Evolutionary conservation across 2,888 invertebrate genomes (phyloP), one percentile per base, ranked within the genome.

Genomic region (Apodemia mormo): DNA sequence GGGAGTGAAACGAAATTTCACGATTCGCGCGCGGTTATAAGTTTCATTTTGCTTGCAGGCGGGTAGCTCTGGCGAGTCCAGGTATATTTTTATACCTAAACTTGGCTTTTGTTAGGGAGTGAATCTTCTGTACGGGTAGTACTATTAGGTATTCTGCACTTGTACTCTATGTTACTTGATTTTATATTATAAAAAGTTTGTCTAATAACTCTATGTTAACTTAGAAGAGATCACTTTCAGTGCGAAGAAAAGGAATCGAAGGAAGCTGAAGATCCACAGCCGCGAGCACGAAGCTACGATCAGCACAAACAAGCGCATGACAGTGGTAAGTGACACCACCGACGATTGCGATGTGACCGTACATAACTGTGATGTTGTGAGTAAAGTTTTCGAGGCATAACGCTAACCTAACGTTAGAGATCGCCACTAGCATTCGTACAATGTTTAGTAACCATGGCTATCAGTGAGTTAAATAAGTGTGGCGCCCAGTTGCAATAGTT

Each of bases 231-330:
- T 12, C 33, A 30, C 5, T 61, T 61, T 61, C 72, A 92, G 92
- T 81, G 83, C 58, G 90, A 90, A 74, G 90, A 92, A 71, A 90
- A 90, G 74, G 89, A 88, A 65, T 72, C 81, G 0, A 90, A 91
- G 71, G 89, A 89, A 5, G 71, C 72, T 0, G 90, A 88, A 58
- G 92, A 92, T 68, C 86, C 86, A 0, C 88, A 87, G 65, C 92
- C 93, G 0, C 87, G 93, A 1, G 93, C 94, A 2, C 87, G 94
- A 56, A 93, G 92, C 77, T 92, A 93, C 82, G 94, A 94, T 82
- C 93, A 93, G 70, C 90, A 93, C 76, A 93, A 93, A 68, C 92
- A 89, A 81, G 82, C 77, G 76, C 86, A 86, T 79, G 93, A 93
- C 81, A 87, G 82, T 80, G 93, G 93, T 92, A 86, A 85, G 86